A percentile compares a stretch with the other conserved stretches of the same genome.
Conservation (phyloP, 2,797 vertebrate genomes). For the Chelidonichthys spinosus region DNA sequence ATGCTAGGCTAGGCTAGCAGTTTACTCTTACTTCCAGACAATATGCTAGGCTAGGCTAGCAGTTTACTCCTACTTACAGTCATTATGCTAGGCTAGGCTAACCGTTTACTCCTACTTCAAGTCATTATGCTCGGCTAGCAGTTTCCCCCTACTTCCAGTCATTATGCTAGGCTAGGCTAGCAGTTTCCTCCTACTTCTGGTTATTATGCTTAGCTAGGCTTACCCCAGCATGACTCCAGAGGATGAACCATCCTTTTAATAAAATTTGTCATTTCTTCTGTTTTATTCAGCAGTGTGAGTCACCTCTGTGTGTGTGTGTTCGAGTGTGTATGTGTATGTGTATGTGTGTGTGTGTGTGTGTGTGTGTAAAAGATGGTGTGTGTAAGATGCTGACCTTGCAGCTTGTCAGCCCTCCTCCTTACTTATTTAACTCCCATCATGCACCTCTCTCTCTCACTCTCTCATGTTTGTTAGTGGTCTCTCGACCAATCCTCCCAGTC, state of each 20-base stretch:
- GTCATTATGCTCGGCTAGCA: background rate
- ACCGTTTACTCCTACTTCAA: background rate
- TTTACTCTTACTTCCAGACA: too few species aligned
- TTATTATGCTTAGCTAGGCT: too few species aligned
- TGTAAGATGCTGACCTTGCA: conserved; percentile 43
- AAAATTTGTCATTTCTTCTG: background rate
- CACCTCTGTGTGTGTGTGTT: conserved; percentile 28
- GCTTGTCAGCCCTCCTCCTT: conserved; percentile 32
- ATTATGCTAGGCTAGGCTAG: conserved; percentile 21
- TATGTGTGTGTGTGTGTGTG: conserved; percentile 4
- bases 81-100: background rate
- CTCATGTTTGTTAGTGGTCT: conserved; percentile 1
- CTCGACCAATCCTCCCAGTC: conserved; percentile 16
- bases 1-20: too few species aligned
- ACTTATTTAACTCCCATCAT: conserved; percentile 50
- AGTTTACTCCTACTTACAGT: too few species aligned
- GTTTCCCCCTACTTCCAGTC: too few species aligned
- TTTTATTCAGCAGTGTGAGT: conserved; percentile 36
- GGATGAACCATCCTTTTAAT: too few species aligned
- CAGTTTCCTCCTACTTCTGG: background rate
- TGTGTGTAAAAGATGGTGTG: conserved; percentile 10
- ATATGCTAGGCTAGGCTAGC: too few species aligned
- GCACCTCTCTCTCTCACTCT: conserved; percentile 25
- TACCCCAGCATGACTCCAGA: too few species aligned
- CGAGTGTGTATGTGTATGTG: conserved; percentile 5